Evolutionary conservation across 2,113 vertebrate species (phyloP).

Genomic region (Podocnemis expansa): DNA sequence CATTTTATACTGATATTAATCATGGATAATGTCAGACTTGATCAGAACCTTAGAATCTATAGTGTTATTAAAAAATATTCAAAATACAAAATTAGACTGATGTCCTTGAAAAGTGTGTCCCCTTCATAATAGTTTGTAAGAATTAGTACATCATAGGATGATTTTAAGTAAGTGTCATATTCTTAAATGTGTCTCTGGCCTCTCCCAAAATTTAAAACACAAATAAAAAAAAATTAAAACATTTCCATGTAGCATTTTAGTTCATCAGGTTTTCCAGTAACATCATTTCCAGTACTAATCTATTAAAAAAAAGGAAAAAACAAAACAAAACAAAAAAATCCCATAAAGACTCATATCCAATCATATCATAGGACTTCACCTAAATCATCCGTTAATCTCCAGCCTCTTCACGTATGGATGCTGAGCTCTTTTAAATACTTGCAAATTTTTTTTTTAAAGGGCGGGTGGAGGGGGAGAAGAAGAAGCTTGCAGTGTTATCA

Average conservation of each 20-base stretch:
- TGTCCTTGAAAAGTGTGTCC: not conserved
- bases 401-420: not conserved
- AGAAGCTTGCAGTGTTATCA: not conserved
- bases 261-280: not conserved
- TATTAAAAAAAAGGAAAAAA: too few species aligned
- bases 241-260: not conserved
- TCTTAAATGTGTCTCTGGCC: not conserved
- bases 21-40: not conserved
- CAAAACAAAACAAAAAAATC: too few species aligned
- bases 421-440: not conserved
- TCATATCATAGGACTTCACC: not conserved
- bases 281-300: not conserved
- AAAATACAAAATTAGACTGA: not conserved
- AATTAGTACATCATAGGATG: not conserved
- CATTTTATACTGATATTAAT: not conserved
- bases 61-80: not conserved
- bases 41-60: not conserved
- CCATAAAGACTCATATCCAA: not conserved
- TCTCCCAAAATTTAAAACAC: not conserved
- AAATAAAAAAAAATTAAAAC: not conserved
- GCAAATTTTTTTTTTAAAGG: too few species aligned
- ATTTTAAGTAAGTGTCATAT: not conserved
- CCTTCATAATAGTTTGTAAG: not conserved
- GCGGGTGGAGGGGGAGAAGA: too few species aligned
- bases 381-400: not conserved